phyloP scores from a whole-genome alignment of 2,113 vertebrate species.

The Dermatemys mawii region DNA sequence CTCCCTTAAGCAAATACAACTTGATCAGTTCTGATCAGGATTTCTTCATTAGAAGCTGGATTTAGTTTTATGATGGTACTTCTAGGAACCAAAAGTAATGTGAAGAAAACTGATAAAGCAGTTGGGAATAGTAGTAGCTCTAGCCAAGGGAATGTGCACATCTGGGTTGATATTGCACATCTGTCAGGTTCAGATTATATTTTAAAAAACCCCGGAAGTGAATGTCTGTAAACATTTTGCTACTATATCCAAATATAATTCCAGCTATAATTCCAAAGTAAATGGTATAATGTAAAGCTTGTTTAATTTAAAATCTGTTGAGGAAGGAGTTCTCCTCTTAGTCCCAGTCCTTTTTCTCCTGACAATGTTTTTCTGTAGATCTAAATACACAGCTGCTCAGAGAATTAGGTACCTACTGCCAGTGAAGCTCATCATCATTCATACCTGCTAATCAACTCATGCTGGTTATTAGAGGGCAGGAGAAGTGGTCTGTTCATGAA shows the following conservation, averaged over 20 bases:
- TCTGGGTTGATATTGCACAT: not conserved
- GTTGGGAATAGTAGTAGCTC: not conserved
- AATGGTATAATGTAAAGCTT: not conserved
- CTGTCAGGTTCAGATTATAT: not conserved
- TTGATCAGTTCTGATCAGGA: not conserved
- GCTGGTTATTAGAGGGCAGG: not conserved
- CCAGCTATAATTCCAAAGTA: not conserved
- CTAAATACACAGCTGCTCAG: accelerated
- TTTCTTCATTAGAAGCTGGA: not conserved
- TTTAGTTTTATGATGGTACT: not conserved
- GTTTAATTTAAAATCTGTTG: not conserved
- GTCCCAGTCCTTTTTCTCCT: not conserved
- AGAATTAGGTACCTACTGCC: not conserved
- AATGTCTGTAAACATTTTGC: not conserved
- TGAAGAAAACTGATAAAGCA: constrained; percentile 12
- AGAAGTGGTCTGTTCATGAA: not conserved
- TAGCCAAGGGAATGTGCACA: not conserved
- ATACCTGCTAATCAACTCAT: not conserved
- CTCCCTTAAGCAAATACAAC: not conserved
- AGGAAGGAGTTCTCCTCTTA: not conserved
- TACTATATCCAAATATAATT: not conserved
- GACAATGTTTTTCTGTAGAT: not conserved
- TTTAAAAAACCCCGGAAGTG: not conserved
- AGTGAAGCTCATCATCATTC: not conserved
- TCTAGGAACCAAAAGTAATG: not conserved